These are phyloP conservation scores for Panthera leo DNA, from an alignment of 2,113 vertebrate species.

Conservation along the genomic window DNA sequence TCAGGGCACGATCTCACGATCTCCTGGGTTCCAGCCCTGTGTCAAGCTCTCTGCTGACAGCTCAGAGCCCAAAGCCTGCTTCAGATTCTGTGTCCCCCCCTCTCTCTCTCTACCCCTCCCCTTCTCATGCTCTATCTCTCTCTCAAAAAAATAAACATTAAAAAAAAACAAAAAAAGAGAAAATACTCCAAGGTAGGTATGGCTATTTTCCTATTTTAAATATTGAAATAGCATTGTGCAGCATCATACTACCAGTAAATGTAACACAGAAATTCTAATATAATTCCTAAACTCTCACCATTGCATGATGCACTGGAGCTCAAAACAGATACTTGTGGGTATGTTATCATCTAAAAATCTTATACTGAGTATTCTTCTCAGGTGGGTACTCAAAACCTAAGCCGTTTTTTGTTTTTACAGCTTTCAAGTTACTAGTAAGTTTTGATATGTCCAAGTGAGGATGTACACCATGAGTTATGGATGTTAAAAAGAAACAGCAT, in stretches of 20 bases:
- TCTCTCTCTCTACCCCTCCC: too few relatives aligned
- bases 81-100: too few relatives aligned
- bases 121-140: too few relatives aligned
- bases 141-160: too few relatives aligned
- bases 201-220: neutral
- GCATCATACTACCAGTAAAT: neutral
- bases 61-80: too few relatives aligned
- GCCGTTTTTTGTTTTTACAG: neutral
- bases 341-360: neutral
- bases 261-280: neutral
- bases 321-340: neutral
- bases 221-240: neutral
- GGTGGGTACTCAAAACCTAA: neutral
- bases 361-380: neutral
- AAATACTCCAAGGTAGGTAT: neutral
- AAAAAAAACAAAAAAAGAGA: neutral
- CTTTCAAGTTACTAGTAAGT: neutral
- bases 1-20: too few relatives aligned
- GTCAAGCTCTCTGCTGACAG: too few relatives aligned
- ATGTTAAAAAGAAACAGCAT: neutral
- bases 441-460: neutral
- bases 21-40: too few relatives aligned
- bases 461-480: neutral
- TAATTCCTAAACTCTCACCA: neutral
- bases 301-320: neutral